Conservation (phyloP, 2,113 vertebrate species). For the Herpailurus yagouaroundi region DNA sequence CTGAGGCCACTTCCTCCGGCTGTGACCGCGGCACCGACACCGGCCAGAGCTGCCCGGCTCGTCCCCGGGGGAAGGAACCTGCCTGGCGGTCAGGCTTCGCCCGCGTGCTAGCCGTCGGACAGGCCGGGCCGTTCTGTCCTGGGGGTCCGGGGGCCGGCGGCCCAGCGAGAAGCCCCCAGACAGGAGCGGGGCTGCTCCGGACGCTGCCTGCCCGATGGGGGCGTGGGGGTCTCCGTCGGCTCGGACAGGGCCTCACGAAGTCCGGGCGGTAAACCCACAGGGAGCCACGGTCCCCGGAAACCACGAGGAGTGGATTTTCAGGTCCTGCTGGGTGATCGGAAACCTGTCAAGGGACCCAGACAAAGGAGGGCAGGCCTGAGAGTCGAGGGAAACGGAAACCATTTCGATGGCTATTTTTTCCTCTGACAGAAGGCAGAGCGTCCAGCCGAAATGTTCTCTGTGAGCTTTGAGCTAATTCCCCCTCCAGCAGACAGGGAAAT, state of each 20-base stretch:
- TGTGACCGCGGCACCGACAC: rapidly evolving
- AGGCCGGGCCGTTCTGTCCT: background rate
- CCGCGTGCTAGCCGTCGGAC: background rate
- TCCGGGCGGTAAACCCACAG: background rate
- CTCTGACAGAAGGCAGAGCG: background rate
- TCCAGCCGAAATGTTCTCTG: background rate
- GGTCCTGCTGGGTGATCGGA: too few relatives aligned
- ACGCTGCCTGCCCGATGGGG: rapidly evolving
- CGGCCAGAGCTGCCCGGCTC: background rate
- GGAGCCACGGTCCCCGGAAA: background rate
- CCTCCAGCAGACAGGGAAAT: background rate
- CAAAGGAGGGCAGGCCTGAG: background rate
- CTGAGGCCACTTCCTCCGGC: rapidly evolving
- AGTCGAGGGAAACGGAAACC: background rate
- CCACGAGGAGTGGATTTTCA: background rate
- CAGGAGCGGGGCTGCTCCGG: background rate
- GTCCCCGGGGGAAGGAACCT: background rate
- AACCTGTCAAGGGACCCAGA: background rate
- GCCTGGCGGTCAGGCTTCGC: background rate
- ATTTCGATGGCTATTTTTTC: background rate
- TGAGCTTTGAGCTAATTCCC: background rate
- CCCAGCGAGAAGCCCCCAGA: background rate
- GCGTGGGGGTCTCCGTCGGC: rapidly evolving
- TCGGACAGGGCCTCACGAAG: background rate
- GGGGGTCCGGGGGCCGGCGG: background rate